Evolutionary conservation across 2,888 invertebrate genomes (phyloP).

Genomic region (Petrolisthes cinctipes): DNA sequence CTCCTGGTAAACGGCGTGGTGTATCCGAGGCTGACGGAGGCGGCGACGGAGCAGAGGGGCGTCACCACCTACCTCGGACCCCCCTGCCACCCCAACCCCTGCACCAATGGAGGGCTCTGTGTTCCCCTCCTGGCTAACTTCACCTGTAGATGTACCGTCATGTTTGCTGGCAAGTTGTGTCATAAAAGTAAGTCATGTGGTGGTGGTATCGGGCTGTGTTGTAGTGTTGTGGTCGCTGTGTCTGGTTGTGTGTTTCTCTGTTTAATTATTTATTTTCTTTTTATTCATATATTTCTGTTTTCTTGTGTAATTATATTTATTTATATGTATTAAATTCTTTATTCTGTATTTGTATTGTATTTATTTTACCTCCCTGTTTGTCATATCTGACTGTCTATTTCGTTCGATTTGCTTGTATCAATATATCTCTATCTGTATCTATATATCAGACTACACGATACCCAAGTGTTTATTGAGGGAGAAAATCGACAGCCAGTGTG

Average conservation of each 20-base stretch:
- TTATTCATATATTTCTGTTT: no score
- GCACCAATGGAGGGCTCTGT: conserved; percentile 84
- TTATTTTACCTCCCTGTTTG: no score
- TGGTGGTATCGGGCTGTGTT: background rate
- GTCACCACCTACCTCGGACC: conserved; percentile 73
- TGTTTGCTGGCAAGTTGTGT: conserved; percentile 83
- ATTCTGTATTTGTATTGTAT: no score
- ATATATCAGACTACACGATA: no score
- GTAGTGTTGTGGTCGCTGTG: background rate
- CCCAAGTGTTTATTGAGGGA: no score
- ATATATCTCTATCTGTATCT: conserved; percentile 10
- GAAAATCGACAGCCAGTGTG: no score
- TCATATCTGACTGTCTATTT: background rate
- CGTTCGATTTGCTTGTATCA: background rate
- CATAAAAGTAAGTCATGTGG: conserved; percentile 75
- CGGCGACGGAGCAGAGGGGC: conserved; percentile 69
- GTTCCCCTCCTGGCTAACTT: conserved; percentile 83
- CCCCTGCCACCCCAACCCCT: conserved; percentile 72
- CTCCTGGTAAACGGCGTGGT: conserved; percentile 83
- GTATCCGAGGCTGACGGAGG: conserved; percentile 71
- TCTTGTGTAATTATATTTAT: background rate
- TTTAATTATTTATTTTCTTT: no score
- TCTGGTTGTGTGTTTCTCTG: background rate
- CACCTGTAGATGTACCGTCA: conserved; percentile 82
- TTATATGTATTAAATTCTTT: background rate